Base-by-base conservation (phyloP, 2,888 invertebrate species). In the Drymonia ruficornis region DNA sequence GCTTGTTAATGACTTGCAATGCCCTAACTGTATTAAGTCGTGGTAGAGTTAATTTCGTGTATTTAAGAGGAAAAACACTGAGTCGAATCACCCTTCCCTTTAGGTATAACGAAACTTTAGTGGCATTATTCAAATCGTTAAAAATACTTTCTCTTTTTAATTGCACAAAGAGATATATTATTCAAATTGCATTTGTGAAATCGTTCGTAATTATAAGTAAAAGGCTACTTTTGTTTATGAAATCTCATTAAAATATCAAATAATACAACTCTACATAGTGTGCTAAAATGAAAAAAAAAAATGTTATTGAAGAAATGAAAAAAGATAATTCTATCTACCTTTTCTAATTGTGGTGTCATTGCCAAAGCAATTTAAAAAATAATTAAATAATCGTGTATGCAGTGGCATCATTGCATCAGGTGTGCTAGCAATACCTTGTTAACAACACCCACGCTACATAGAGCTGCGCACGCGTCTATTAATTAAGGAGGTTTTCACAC, bases 371-470 rank as follows among this genome's bases (percentile, higher is more conserved):
- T 40, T 40, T 2, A 40, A 36, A 16, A 40, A 40, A 16, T 9
- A 40, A 40, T 16, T 11, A 40, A 16, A 15, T 40, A 36, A 16
- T 40, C 16, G 40, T 40, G 40, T 38, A 38, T 15, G 3, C n/a
- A 38, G 38, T 40, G 40, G 40, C 40, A 40, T 9, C 9, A 40
- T 40, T 40, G 40, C 40, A 40, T 40, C 40, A 40, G 16, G 16
- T 16, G 5, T n/a, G 40, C 40, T 16, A 40, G 40, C 1, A 40
- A 38, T 15, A 38, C 9, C 16, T 15, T 40, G 40, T 40, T 40
- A 40, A 40, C 40, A 40, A 40, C 40, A 40, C 40, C 40, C 16
- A 40, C 40, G 40, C 7, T 40, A 40, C n/a, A n/a, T 16, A 16
- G 5, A 40, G 16, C 15, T 40, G 40, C 40, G 40, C 40, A 40